Evolutionary conservation across 2,113 vertebrate species (phyloP), one percentile per base, ranked within the genome.

Genomic region (Antennarius striatus): DNA sequence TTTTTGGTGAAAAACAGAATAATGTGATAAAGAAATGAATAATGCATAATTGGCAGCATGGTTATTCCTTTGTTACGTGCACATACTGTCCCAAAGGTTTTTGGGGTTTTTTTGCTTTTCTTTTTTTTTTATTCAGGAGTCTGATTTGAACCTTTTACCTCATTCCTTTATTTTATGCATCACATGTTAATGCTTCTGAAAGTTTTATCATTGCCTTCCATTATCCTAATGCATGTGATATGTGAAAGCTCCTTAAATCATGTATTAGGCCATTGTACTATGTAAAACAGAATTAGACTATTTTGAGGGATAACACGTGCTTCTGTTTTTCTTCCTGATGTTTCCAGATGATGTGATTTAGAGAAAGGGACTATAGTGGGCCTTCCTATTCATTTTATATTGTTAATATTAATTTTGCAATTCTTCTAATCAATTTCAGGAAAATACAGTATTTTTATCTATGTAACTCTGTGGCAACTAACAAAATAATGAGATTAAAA

Each of bases 161-260:
- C 42, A 56, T 77, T 77, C 69, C 76, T 86, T 88, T 85, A 86
- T 88, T 88, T 90, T 85, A 91, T 88, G 88, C 90, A 92, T 92
- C 86, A 88, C 80, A 90, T 89, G 86, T 91, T 91, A 91, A 92
- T 90, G 90, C 89, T 90, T 16, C 75, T 92, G 62, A 92, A 93
- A 92, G 59, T 91, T 92, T 91, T 83, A 92, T 90, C 55, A 88
- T 84, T 74, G 48, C 3, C 68, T 79, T 91, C 89, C 87, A 90
- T 91, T 92, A 90, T 89, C 84, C 70, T 91, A 91, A 93, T 90
- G 91, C 86, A 87, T 83, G 62, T 66, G 75, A 82, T 86, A 82
- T 39, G 72, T 58, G 68, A 87, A 89, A 86, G 79, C 73, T 79
- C 69, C 78, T 86, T 93, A 85, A 92, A 92, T 93, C 88, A 90